phyloP scores from a whole-genome alignment of 30 jellyfish, hydroid and myxozoan species.

The Clytia hemisphaerica region DNA sequence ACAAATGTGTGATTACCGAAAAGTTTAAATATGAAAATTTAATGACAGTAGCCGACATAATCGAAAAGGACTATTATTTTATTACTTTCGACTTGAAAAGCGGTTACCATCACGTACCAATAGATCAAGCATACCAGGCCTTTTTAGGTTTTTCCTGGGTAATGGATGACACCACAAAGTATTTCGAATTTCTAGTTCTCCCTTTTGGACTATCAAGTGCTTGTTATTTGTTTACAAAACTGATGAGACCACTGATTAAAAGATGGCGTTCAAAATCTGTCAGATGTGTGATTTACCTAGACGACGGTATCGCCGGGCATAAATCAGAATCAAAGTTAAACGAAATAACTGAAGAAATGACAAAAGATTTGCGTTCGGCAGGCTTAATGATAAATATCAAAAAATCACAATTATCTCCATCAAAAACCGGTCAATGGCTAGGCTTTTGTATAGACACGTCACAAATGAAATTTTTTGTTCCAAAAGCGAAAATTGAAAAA shows the following conservation, averaged over 20 bases:
- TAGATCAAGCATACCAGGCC: background rate
- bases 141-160: slow-evolving; percentile 1
- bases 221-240: background rate
- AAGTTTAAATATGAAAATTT: background rate
- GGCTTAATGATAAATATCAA: background rate
- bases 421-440: background rate
- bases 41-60: background rate
- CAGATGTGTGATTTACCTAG: background rate
- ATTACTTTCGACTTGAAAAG: background rate
- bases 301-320: background rate
- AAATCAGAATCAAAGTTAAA: background rate
- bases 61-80: background rate
- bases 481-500: background rate
- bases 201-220: background rate
- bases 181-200: background rate
- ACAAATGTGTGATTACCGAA: background rate
- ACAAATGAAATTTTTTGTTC: background rate
- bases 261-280: background rate
- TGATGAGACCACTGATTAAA: background rate
- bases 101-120: background rate
- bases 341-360: too few species aligned
- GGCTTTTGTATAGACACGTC: background rate
- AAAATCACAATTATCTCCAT: background rate
- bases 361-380: background rate
- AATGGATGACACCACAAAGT: background rate